Evolutionary conservation across 2,797 vertebrate genomes (phyloP).

Genomic region (Fringilla coelebs): DNA sequence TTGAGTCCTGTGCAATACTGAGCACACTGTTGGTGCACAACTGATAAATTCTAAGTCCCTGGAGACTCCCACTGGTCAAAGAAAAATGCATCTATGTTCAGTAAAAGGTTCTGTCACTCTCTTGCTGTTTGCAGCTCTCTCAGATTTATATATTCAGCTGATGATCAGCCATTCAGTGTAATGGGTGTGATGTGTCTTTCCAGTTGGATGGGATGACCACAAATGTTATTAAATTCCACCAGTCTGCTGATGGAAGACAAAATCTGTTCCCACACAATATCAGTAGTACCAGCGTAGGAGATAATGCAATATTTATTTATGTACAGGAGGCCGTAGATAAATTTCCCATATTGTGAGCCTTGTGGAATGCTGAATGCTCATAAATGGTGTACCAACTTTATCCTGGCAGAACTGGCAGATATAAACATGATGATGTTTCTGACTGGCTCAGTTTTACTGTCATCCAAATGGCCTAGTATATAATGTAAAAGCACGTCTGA

Average conservation of each 20-base stretch:
- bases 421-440: conserved; percentile 33
- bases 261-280: conserved; percentile 54
- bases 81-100: conserved; percentile 27
- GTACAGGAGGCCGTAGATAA: conserved; percentile 31
- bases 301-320: conserved; percentile 67
- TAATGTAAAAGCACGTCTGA: conserved; percentile 43
- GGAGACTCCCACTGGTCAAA: conserved; percentile 18
- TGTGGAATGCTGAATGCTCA: conserved; percentile 38
- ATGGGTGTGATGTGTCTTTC: conserved; percentile 56
- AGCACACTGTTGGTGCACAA: background rate
- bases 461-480: conserved; percentile 52
- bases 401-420: conserved; percentile 55
- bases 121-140: conserved; percentile 39
- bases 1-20: background rate
- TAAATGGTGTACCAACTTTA: conserved; percentile 63
- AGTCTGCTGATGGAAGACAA: conserved; percentile 57
- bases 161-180: conserved; percentile 40
- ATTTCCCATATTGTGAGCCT: conserved; percentile 60
- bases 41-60: conserved; percentile 5
- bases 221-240: conserved; percentile 65
- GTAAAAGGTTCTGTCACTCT: conserved; percentile 27
- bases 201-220: conserved; percentile 56
- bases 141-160: conserved; percentile 48
- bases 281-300: conserved; percentile 5
- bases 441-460: conserved; percentile 50